phyloP scores from a whole-genome alignment of 2,113 vertebrate genomes.

The Gracilinanus agilis region DNA sequence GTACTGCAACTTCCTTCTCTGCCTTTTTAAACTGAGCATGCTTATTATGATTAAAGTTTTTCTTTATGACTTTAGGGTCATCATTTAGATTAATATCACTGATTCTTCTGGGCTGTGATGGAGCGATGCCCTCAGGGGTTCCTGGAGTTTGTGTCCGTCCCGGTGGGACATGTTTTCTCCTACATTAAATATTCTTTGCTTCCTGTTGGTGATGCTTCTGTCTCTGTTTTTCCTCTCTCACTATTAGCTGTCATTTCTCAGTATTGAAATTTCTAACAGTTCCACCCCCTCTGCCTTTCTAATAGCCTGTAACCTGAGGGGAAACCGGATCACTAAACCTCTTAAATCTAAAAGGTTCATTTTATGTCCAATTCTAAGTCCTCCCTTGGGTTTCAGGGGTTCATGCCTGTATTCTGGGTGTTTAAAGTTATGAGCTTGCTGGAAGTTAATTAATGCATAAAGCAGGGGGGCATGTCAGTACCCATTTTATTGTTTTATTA shows the following conservation, averaged over 20 bases:
- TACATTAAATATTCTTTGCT: background rate
- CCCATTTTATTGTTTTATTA: background rate
- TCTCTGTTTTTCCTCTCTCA: background rate
- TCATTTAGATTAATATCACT: slow-evolving; percentile 2
- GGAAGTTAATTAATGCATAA: slow-evolving; percentile 6
- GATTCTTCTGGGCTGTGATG: background rate
- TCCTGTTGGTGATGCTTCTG: rapidly evolving
- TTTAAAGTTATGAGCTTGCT: background rate
- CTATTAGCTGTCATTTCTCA: slow-evolving; percentile 7
- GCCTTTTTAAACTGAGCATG: background rate
- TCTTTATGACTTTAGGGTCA: background rate
- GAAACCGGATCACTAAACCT: background rate
- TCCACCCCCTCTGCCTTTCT: slow-evolving; percentile 6
- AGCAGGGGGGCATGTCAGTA: background rate
- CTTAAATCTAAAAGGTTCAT: background rate
- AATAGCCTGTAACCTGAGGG: slow-evolving; percentile 35
- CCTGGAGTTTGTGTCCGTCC: background rate
- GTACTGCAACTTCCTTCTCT: background rate
- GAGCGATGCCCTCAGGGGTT: background rate
- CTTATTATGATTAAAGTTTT: slow-evolving; percentile 1
- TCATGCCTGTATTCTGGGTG: background rate
- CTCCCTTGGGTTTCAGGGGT: background rate
- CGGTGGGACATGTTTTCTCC: background rate
- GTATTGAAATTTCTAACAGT: background rate
- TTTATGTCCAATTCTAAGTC: background rate